Evolutionary conservation across 2,888 invertebrate genomes (phyloP), one percentile per base, ranked within the genome.

Genomic region (Netelia melanura): DNA sequence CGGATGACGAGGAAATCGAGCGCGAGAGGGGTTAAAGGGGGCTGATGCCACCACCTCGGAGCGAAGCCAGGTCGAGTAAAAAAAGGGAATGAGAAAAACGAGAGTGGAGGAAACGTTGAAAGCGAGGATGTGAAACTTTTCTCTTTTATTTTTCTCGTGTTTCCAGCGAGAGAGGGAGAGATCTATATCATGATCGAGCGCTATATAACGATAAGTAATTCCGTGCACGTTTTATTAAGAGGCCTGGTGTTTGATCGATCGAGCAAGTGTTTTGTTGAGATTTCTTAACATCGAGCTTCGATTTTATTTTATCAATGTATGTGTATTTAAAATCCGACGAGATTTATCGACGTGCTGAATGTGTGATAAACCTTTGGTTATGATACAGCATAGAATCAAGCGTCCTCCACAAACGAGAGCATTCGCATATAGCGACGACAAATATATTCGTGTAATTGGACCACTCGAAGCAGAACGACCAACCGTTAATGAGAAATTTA

Each of bases 121-220:
- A 78, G 44, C 38, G 61, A 56, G 43, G 17, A 52, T 14, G 23
- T 44, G 58, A 70, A 78, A 79, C 23, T 78, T 83, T 83, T 77
- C 78, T 52, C 78, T 38, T 38, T 38, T 38, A 38, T 38, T 38
- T 38, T 38, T 38, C 38, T 38, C 38, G 6, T 61, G 17, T 61
- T 61, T 65, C 14, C 48, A 48, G 67, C 76, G 76, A 65, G 65
- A 67, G 77, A 58, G 71, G 6, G 38, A 38, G 38, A 38, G 38
- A 38, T 38, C 38, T 48, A 48, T 38, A 67, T 48, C n/a, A 72
- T 77, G 71, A 83, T 82, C 67, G 77, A 71, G 43, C 52, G 65
- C 72, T 72, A 48, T 68, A 77, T 77, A 78, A 74, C 78, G 74
- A 78, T 78, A 67, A 62, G 62, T 62, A 83, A 78, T 78, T 78